Evolutionary conservation across 1,140 invertebrate genomes (phyloP), one percentile per base, ranked within the genome.

Genomic region (Cherax destructor): DNA sequence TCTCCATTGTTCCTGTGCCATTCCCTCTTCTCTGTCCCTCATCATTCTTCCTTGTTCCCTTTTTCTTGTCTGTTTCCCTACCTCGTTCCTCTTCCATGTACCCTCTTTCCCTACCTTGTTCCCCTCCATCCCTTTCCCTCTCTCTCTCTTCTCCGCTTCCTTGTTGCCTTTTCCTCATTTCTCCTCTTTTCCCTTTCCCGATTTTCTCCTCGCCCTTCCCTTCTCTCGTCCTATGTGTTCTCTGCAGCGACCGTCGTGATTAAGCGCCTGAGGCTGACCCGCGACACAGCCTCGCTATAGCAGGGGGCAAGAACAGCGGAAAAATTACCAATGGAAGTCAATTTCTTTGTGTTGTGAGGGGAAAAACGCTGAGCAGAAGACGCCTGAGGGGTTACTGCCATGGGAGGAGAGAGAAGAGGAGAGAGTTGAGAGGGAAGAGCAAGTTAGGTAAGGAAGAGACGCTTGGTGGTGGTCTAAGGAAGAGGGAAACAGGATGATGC

Each of bases 241-340:
- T 41, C 0, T 79, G 49, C 16, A 61, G 41, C 47, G 18, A 65
- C 65, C 61, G 74, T 74, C 84, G 76, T 88, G 86, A 88, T 88
- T 81, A 88, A 81, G 47, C 65, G 86, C 86, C 86, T 59, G 56
- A 72, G 86, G 78, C 78, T 56, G 59, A 52, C 47, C 65, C 11
- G 78, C 59, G 86, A 81, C 77, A 88, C 56, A 88, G 78, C 56
- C 56, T 59, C 41, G 10, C 24, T 52, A 81, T 21, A 49, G 30
- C 41, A 41, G 49, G 61, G 21, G 65, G 78, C 56, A 74, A 74
- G 52, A 81, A 88, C n/a, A 69, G 79, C 79, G 78, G 86, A 88
- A 88, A 88, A 88, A 88, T 88, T 88, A 81, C 86, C 86, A 88
- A 88, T 88, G 86, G 86, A 88, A 88, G 86, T 88, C 86, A 88